phyloP scores from a whole-genome alignment of 2,113 vertebrate genomes.

The Poeciliopsis prolifica region DNA sequence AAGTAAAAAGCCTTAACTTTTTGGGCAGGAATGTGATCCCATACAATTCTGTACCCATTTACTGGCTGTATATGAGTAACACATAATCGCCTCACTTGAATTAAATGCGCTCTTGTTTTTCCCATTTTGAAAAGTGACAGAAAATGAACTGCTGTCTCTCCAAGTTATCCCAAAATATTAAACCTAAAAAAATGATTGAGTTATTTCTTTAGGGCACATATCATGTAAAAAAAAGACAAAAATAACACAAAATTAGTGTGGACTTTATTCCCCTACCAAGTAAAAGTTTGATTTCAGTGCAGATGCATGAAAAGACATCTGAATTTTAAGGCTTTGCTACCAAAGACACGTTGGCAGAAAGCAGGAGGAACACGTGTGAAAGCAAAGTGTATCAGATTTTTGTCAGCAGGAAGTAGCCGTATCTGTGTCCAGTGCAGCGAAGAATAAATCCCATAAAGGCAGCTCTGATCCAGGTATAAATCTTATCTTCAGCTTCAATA shows the following conservation, averaged over 20 bases:
- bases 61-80: too few relatives aligned
- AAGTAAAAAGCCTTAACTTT: too few relatives aligned
- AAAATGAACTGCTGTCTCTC: too few relatives aligned
- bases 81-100: too few relatives aligned
- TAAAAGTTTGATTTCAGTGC: too few relatives aligned
- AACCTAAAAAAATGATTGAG: too few relatives aligned
- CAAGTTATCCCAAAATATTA: too few relatives aligned
- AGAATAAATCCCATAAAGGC: constrained; percentile 1
- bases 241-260: neutral
- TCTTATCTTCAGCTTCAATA: neutral
- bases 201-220: too few relatives aligned
- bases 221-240: neutral
- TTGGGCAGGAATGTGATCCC: too few relatives aligned
- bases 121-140: too few relatives aligned
- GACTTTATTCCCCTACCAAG: neutral
- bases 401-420: neutral
- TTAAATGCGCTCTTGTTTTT: too few relatives aligned
- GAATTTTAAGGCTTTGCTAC: neutral
- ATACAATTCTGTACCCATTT: too few relatives aligned
- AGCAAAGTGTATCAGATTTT: neutral
- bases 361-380: neutral
- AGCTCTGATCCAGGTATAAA: neutral
- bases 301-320: neutral
- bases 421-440: neutral
- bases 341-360: neutral